These are phyloP conservation scores for Eleutherodactylus coqui DNA, from an alignment of 2,797 vertebrate genomes.

Conservation along the genomic window DNA sequence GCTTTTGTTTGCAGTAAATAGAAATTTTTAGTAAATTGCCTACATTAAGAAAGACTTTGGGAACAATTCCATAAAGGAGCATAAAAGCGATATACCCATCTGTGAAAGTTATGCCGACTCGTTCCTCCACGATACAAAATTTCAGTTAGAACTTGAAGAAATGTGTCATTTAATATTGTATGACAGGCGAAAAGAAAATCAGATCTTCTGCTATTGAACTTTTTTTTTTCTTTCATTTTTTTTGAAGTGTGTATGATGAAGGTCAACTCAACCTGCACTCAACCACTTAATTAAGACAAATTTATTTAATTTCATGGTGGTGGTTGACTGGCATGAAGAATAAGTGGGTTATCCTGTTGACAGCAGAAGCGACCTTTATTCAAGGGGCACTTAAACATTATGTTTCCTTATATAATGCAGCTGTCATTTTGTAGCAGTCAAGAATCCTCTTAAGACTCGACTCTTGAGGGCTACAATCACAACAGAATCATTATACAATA, in stretches of 20 bases:
- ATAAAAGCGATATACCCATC: background rate
- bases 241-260: conserved; percentile 7
- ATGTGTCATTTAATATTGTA: conserved; percentile 20
- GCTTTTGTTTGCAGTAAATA: conserved; percentile 12
- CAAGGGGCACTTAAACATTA: conserved; percentile 1
- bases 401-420: background rate
- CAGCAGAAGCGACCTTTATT: background rate
- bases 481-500: no score
- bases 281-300: conserved; percentile 33
- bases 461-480: background rate
- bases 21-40: conserved; percentile 12
- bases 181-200: conserved; percentile 8
- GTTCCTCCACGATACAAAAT: background rate
- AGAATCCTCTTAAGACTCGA: background rate
- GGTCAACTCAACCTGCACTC: background rate
- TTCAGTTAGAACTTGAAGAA: conserved; percentile 13
- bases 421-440: background rate
- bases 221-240: background rate
- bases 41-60: background rate
- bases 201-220: background rate
- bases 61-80: background rate
- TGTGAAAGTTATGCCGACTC: background rate
- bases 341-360: conserved; percentile 4
- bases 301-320: background rate
- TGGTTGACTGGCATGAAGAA: background rate